Evolutionary conservation across 1,140 invertebrate species (phyloP), one percentile per base, ranked within the genome.

Genomic region (Dinothrombium tinctorium): DNA sequence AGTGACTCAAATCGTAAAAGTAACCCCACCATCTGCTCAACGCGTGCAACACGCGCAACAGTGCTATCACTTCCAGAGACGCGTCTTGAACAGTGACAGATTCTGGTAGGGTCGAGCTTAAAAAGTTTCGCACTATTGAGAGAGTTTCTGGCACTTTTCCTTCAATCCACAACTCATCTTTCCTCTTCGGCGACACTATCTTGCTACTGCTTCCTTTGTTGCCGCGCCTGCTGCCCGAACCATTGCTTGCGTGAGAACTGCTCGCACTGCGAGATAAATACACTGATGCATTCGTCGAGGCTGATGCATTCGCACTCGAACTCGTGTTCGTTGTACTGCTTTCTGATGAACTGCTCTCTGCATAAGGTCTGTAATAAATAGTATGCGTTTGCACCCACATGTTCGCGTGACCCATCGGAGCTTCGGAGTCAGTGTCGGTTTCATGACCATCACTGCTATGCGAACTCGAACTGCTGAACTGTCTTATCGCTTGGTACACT

Each of bases 301-400:
- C n/a, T n/a, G n/a, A n/a, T n/a, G n/a, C n/a, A n/a, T n/a, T n/a
- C n/a, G n/a, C 7, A 9, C 15, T n/a, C 2, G 28, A 1, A 43
- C n/a, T 31, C 7, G 35, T 15, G 24, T n/a, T 35, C 7, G 7
- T 28, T n/a, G 33, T 35, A 19, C 8, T 8, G 8, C 8, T 21
- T 21, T 42, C 37, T 7, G 7, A 15, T 14, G 7, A 15, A 19
- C 7, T 22, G 19, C 32, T 26, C 11, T 44, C 38, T 9, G 14
- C 26, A 20, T 33, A 37, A 22, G 43, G 28, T 14, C 42, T 26
- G 40, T 49, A 63, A 57, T 57, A 90, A 49, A 98, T 92, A 2
- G 83, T 90, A 57, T 96, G 90, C 32, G 89, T 94, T 59, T 94
- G 82, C 12, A 89, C 77, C 89, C 90, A 98, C 46, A 96, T 81